Percentiles rank a stretch among this genome's conserved stretches.
Evolutionary conservation across 2,888 invertebrate species (phyloP).

Genomic region (Parnassius mnemosyne): DNA sequence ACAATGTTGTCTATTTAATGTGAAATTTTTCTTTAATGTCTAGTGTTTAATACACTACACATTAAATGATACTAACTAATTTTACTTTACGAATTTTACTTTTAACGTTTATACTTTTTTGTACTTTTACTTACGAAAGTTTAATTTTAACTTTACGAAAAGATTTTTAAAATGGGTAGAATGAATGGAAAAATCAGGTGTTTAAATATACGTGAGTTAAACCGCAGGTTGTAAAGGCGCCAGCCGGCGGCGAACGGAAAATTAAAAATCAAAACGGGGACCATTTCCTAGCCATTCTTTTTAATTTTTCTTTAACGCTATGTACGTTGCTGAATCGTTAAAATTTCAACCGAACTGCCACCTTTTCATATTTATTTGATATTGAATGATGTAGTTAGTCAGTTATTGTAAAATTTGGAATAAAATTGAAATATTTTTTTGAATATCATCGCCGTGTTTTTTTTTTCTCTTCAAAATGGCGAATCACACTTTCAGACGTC

Average conservation of each 20-base stretch:
- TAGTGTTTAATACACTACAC: too few species aligned
- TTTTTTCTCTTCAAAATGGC: too few species aligned
- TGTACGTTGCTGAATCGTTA: conserved; percentile 66
- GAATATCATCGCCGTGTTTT: too few species aligned
- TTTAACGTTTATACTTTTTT: too few species aligned
- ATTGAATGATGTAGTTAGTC: conserved; percentile 50
- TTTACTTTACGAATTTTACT: too few species aligned
- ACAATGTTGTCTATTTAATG: too few species aligned
- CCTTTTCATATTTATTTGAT: conserved; percentile 60
- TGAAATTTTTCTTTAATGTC: too few species aligned
- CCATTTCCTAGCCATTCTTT: conserved; percentile 70
- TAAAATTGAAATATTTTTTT: too few species aligned
- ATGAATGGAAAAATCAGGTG: conserved; percentile 21
- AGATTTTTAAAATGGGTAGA: conserved; percentile 3
- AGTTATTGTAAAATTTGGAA: conserved; percentile 46
- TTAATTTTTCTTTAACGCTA: conserved; percentile 62
- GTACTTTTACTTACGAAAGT: too few species aligned
- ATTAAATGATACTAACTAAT: too few species aligned
- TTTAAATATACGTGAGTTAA: conserved; percentile 24
- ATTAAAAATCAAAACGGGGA: conserved; percentile 71
- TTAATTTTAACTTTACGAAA: too few species aligned
- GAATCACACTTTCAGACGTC: too few species aligned
- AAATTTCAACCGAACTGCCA: conserved; percentile 59
- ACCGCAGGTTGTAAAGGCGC: conserved; percentile 36
- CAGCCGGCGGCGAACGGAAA: conserved; percentile 68